Conservation (phyloP, 1,140 invertebrate species). For the Drosophila teissieri region DNA sequence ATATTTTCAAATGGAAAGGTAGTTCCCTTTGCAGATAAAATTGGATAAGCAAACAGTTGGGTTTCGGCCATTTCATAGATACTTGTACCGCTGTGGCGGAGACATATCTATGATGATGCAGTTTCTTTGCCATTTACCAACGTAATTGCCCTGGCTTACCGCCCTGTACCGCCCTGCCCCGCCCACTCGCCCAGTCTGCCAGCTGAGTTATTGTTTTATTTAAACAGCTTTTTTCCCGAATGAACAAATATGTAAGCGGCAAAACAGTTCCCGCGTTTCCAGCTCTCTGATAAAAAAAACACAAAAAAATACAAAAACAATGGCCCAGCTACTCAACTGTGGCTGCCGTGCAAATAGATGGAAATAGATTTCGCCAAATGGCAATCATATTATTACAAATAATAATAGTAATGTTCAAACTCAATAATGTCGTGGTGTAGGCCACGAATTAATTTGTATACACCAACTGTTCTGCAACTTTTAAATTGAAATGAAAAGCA, state of each 20-base stretch:
- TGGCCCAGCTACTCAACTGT: not conserved
- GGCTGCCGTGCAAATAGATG: constrained; percentile 11
- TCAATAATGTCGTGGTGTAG: not conserved
- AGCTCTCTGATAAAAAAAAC: constrained; percentile 6
- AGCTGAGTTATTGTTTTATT: constrained; percentile 35
- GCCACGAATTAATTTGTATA: not conserved
- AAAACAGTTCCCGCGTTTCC: constrained; percentile 7
- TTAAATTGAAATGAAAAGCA: no score
- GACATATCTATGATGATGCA: constrained; percentile 11
- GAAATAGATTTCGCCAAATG: constrained; percentile 14
- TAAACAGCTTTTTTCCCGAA: constrained; percentile 44
- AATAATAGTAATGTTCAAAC: not conserved
- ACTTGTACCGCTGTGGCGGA: not conserved
- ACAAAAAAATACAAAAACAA: constrained; percentile 15
- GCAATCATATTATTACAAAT: constrained; percentile 5
- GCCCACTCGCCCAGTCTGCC: not conserved
- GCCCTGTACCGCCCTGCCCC: not conserved
- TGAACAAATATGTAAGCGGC: constrained; percentile 21
- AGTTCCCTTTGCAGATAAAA: constrained; percentile 19
- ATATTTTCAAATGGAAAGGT: not conserved
- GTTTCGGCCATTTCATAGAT: constrained; percentile 1
- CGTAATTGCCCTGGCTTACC: constrained; percentile 7
- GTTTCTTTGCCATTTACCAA: constrained; percentile 40
- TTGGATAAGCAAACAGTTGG: constrained; percentile 26
- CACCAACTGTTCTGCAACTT: no score